A percentile compares a stretch with the other conserved stretches of the same genome.
These are phyloP conservation scores for Cotesia vestalis DNA, from an alignment of 1,140 invertebrate species.

Conservation along the genomic window DNA sequence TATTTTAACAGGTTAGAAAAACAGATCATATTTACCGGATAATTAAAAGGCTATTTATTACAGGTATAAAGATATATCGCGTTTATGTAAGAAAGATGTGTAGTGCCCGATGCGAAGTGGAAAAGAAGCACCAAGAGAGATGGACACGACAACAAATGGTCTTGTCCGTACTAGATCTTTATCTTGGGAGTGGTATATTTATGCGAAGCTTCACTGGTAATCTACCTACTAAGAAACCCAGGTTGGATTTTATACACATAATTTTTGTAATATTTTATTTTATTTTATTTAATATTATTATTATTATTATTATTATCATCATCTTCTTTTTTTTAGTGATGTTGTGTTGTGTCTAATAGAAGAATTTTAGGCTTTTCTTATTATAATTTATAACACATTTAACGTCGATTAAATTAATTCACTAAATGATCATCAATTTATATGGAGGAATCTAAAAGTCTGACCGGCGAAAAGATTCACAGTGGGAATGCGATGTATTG, in stretches of 20 bases:
- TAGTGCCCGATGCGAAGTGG: not conserved
- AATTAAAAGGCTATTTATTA: slow-evolving; percentile 18
- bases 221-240: slow-evolving; percentile 50
- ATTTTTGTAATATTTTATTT: not conserved
- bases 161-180: slow-evolving; percentile 56
- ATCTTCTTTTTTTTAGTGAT: slow-evolving; percentile 1
- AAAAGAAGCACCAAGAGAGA: slow-evolving; percentile 44
- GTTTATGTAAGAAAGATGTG: slow-evolving; percentile 24
- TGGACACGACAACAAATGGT: slow-evolving; percentile 60
- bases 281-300: slow-evolving; percentile 34
- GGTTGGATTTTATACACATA: slow-evolving; percentile 28
- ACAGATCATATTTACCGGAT: slow-evolving; percentile 19
- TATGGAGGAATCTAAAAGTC: slow-evolving; percentile 15
- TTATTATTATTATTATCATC: slow-evolving; percentile 15
- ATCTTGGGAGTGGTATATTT: slow-evolving; percentile 59
- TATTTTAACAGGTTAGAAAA: slow-evolving; percentile 3
- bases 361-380: slow-evolving; percentile 9
- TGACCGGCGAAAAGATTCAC: not conserved
- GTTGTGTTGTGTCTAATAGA: not conserved
- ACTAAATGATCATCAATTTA: slow-evolving; percentile 26
- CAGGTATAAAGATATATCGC: slow-evolving; percentile 18
- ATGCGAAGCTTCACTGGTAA: slow-evolving; percentile 56
- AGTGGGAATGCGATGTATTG: slow-evolving; percentile 18
- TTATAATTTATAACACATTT: slow-evolving; percentile 15
- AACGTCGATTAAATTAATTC: slow-evolving; percentile 28